Percentiles rank a stretch among this genome's conserved stretches.
Evolutionary conservation across 2,113 vertebrate genomes (phyloP).

Genomic region (Myxocyprinus asiaticus): DNA sequence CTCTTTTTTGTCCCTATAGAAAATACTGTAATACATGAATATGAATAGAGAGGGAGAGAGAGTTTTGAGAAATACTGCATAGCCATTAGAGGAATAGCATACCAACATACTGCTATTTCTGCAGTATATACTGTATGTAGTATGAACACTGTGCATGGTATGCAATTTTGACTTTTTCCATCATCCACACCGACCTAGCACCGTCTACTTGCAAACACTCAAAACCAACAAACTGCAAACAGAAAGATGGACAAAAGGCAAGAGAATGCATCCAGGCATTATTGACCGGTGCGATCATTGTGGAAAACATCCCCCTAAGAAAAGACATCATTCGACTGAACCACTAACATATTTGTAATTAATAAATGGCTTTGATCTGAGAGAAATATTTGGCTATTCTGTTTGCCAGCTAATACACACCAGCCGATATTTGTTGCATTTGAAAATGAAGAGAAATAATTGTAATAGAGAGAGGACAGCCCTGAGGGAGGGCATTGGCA

Average conservation of each 20-base stretch:
- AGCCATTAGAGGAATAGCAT: not conserved
- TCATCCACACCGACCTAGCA: no score
- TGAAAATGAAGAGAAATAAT: constrained; percentile 37
- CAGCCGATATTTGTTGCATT: constrained; percentile 40
- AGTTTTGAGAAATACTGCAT: not conserved
- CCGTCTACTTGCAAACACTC: not conserved
- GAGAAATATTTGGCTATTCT: not conserved
- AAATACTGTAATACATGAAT: no score
- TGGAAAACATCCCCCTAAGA: not conserved
- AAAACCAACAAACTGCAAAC: not conserved
- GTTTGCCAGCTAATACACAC: constrained; percentile 15
- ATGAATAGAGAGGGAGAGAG: no score
- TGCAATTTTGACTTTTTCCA: not conserved
- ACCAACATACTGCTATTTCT: not conserved
- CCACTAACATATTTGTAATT: constrained; percentile 30
- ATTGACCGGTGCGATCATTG: not conserved
- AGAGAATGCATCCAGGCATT: constrained; percentile 2
- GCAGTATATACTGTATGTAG: not conserved
- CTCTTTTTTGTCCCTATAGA: no score
- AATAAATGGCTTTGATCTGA: constrained; percentile 12
- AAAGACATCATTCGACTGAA: constrained; percentile 4
- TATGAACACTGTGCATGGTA: not conserved
- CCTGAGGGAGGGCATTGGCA: constrained; percentile 65
- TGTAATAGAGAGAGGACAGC: constrained; percentile 51
- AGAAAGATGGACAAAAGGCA: not conserved